phyloP scores from a whole-genome alignment of 1,140 invertebrate species.

The Pectinophora gossypiella region DNA sequence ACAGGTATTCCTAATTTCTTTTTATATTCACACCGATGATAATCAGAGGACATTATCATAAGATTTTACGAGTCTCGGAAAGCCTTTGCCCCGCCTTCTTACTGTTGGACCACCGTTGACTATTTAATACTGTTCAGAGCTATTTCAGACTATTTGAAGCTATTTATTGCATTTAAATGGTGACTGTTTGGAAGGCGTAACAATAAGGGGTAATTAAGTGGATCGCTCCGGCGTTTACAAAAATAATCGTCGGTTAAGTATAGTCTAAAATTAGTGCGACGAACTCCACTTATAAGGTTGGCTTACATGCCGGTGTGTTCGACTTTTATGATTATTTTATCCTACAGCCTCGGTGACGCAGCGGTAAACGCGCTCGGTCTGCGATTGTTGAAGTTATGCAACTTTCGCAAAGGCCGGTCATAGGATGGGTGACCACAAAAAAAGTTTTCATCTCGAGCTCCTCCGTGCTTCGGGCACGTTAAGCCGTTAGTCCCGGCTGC shows the following conservation, averaged over 20 bases:
- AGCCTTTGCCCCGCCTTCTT: constrained; percentile 22
- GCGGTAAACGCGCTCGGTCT: too few relatives aligned
- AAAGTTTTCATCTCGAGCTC: too few relatives aligned
- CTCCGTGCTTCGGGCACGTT: too few relatives aligned
- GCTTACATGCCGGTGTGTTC: background rate
- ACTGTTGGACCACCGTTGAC: constrained; percentile 18
- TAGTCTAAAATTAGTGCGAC: constrained; percentile 58
- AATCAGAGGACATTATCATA: constrained; percentile 25
- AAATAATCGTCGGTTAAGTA: constrained; percentile 51
- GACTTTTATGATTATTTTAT: too few relatives aligned
- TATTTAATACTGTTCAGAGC: background rate
- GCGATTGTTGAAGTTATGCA: too few relatives aligned
- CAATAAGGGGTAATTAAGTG: constrained; percentile 50
- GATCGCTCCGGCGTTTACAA: constrained; percentile 39
- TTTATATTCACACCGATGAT: background rate
- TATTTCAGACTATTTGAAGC: constrained; percentile 31
- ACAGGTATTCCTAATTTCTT: background rate
- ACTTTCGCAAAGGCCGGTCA: too few relatives aligned
- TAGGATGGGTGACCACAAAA: too few relatives aligned
- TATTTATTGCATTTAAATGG: constrained; percentile 43
- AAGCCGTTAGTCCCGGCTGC: too few relatives aligned
- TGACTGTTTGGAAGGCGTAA: constrained; percentile 28
- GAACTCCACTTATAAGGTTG: background rate
- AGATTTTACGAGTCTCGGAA: constrained; percentile 43
- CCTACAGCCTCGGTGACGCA: too few relatives aligned